Evolutionary conservation across 2,113 vertebrate species (phyloP), one percentile per base, ranked within the genome.

Genomic region (Upupa epops): DNA sequence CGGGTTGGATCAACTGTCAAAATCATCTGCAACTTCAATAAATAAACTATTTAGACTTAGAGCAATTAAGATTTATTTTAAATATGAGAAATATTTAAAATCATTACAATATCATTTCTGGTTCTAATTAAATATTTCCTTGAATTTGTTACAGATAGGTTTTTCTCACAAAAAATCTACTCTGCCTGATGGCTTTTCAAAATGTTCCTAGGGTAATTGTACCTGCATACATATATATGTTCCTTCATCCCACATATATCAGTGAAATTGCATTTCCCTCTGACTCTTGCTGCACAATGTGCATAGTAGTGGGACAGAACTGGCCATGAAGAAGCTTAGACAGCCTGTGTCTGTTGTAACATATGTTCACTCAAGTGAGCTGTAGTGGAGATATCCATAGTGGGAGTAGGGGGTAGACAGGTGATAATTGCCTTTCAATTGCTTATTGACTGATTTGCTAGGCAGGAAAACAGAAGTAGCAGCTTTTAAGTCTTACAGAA

Each of bases 351-450:
- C 56, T 88, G 64, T 31, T 71, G 75, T 74, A 68, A 66, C 36
- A 65, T 85, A 75, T 75, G 46, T 80, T 93, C 83, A 48, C 24
- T 68, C 90, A 66, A 80, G 34, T 75, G 80, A 86, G 25, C n/a
- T 16, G 11, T 20, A 54, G 45, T 68, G 61, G 34, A 92, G 65
- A 56, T 85, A 87, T 37, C 66, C 74, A 60, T 83, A 46, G 7
- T 25, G 54, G 37, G 77, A 84, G 40, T 92, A n/a, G 42, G 74
- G 74, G 59, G 66, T 71, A 90, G 90, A 49, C 76, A 96, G 87
- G 95, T 95, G 92, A 84, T 96, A 97, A 97, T 95, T 96, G 95
- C 71, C 74, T 93, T 90, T 93, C 89, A 96, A 22, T 68, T 85
- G 70, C 25, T 92, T 95, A 91, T 93, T 93, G 95, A 95, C 87